phyloP scores from a whole-genome alignment of 2,113 vertebrate genomes.

The Hippocampus abdominalis region DNA sequence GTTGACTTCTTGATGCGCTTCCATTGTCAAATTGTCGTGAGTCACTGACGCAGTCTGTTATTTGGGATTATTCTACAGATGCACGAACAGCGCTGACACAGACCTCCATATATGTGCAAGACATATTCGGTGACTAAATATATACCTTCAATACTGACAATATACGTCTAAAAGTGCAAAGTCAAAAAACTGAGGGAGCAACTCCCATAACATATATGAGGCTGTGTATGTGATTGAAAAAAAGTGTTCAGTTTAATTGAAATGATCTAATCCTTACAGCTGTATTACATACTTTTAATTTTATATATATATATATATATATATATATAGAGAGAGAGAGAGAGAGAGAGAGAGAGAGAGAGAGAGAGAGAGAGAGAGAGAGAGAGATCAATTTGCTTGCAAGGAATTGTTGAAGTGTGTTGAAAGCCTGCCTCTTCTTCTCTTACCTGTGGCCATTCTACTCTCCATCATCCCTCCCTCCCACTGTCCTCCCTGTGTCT shows the following conservation, averaged over 20 bases:
- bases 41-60: conserved; percentile 40
- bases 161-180: conserved; percentile 41
- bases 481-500: conserved; percentile 30
- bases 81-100: conserved; percentile 41
- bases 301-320: neutral
- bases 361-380: too few species aligned
- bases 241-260: neutral
- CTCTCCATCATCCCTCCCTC: conserved; percentile 34
- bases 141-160: conserved; percentile 58
- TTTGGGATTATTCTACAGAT: conserved; percentile 43
- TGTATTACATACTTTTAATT: neutral
- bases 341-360: too few species aligned
- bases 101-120: conserved; percentile 48
- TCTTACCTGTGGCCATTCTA: conserved; percentile 27
- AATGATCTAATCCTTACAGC: neutral
- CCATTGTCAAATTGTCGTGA: conserved; percentile 20
- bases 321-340: too few species aligned
- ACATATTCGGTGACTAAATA: conserved; percentile 54
- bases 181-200: conserved; percentile 44
- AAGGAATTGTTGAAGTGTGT: conserved; percentile 9
- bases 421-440: neutral
- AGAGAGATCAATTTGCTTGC: neutral
- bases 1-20: neutral
- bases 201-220: conserved; percentile 28
- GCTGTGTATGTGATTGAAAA: conserved; percentile 19